phyloP scores from a whole-genome alignment of 2,888 invertebrate species.

The Masnerella sp. region DNA sequence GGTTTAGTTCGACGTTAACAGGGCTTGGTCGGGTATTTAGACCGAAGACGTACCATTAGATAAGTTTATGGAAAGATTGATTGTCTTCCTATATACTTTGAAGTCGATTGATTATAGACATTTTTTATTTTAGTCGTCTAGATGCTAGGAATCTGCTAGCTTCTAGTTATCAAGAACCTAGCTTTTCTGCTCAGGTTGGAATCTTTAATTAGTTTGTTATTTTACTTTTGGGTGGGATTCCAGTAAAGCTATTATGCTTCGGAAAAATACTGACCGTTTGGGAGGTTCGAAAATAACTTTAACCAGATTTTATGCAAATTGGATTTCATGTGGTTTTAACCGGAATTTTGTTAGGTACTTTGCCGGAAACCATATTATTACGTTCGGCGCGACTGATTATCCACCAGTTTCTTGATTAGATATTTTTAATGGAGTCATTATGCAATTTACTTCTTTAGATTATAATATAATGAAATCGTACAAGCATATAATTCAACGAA shows the following conservation, averaged over 20 bases:
- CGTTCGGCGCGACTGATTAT: background rate
- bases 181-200: background rate
- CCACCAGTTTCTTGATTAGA: background rate
- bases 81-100: background rate
- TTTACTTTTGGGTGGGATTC: background rate
- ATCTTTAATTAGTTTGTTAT: background rate
- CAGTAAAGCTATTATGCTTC: background rate
- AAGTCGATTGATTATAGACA: background rate
- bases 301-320: conserved; percentile 4
- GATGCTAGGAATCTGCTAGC: background rate
- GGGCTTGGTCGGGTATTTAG: conserved; percentile 11
- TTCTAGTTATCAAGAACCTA: background rate
- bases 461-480: background rate
- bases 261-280: background rate
- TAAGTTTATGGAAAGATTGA: background rate
- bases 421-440: no score
- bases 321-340: background rate
- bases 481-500: no score
- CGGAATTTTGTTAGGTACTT: background rate
- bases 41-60: background rate
- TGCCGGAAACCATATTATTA: background rate
- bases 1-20: background rate
- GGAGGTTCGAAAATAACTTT: background rate
- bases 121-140: background rate
- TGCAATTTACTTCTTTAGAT: background rate